phyloP scores from a whole-genome alignment of 2,888 invertebrate species.

The Spialia ferax region DNA sequence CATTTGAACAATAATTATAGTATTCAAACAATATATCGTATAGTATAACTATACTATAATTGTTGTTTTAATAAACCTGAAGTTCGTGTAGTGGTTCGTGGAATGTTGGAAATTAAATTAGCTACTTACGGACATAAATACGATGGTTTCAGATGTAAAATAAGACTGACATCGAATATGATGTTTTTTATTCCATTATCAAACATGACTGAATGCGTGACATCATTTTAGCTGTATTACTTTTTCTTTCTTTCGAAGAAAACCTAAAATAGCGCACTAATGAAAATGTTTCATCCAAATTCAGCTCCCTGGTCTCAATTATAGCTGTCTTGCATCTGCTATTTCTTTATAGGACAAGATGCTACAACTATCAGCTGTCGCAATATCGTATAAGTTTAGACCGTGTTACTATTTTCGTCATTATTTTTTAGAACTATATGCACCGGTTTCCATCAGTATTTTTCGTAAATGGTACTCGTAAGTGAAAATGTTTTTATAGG shows the following conservation, averaged over 20 bases:
- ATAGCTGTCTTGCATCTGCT: neutral
- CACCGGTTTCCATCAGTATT: neutral
- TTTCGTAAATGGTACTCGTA: neutral
- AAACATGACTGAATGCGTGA: neutral
- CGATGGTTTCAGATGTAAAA: too few species aligned
- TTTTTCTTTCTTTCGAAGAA: neutral
- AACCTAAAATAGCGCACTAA: neutral
- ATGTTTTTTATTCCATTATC: neutral
- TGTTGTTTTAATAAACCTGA: too few species aligned
- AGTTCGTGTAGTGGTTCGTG: neutral
- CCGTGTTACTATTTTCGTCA: neutral
- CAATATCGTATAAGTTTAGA: neutral
- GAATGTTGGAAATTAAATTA: too few species aligned
- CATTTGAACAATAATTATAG: constrained; percentile 20
- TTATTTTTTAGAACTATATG: neutral
- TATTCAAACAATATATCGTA: constrained; percentile 14
- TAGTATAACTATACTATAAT: too few species aligned
- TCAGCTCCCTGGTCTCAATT: neutral
- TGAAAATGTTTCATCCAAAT: neutral
- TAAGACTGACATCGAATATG: too few species aligned
- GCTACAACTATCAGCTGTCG: neutral
- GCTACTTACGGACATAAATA: too few species aligned
- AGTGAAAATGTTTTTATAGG: neutral
- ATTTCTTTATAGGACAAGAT: constrained; percentile 1
- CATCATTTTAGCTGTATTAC: neutral